Conservation (phyloP, 2,888 invertebrate genomes). For the Tetragnatha montana region DNA sequence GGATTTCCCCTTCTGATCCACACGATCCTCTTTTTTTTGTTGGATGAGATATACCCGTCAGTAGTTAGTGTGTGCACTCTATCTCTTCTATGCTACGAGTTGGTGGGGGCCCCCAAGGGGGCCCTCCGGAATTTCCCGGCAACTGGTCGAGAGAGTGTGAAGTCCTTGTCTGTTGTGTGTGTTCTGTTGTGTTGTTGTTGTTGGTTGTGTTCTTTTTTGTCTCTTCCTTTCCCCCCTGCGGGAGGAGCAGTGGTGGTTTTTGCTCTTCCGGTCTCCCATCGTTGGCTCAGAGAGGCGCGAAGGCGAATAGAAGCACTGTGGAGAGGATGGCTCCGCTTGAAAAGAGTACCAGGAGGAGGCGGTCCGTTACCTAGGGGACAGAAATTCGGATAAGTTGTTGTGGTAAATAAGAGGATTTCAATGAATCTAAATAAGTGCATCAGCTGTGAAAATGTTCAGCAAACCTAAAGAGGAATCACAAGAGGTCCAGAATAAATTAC, state of each 20-base stretch:
- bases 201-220: neutral
- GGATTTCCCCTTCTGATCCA: conserved; percentile 9
- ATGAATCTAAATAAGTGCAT: too few relatives aligned
- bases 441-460: too few relatives aligned
- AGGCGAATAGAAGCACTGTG: conserved; percentile 50
- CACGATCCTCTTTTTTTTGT: conserved; percentile 2
- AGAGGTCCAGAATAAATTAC: too few relatives aligned
- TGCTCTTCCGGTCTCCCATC: neutral
- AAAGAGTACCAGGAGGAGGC: conserved; percentile 54
- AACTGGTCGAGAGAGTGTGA: neutral
- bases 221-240: neutral
- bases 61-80: conserved; percentile 35
- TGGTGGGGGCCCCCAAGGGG: conserved; percentile 4
- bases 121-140: neutral
- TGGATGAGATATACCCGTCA: conserved; percentile 48
- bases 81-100: conserved; percentile 36
- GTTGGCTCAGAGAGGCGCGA: conserved; percentile 61
- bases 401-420: neutral
- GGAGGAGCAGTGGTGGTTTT: neutral
- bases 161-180: neutral
- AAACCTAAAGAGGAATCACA: too few relatives aligned
- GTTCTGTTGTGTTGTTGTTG: neutral
- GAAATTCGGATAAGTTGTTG: neutral
- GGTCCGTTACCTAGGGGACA: conserved; percentile 49
- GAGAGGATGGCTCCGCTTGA: conserved; percentile 48